Evolutionary conservation across 2,113 vertebrate genomes (phyloP), one percentile per base, ranked within the genome.

Genomic region (Phyllostomus discolor): DNA sequence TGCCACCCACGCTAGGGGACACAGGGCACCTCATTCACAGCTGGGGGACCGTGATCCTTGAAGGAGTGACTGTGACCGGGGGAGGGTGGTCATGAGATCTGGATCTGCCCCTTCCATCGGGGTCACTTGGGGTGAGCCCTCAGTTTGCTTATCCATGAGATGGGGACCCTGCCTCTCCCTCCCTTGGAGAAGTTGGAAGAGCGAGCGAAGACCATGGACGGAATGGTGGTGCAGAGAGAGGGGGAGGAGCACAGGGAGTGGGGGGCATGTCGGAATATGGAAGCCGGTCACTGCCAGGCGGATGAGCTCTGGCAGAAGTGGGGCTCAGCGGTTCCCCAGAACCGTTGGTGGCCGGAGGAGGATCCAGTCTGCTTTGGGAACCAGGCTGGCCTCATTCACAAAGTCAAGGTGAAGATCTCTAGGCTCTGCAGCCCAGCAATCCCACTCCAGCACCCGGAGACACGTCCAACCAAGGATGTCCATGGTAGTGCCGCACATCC

Each of bases 161-260:
- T 22, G 16, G 15, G 48, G 24, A 10, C 22, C 28, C 46, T 57
- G 14, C 22, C 12, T 7, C 14, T 38, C 19, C 69, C 26, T 93
- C 5, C 31, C 3, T 50, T 1, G 31, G 15, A 66, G 35, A n/a
- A 33, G 17, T 35, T 50, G 72, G 62, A 87, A 70, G 52, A 28
- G 38, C 50, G 81, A 64, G 76, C 2, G 50, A 33, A 81, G 82
- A 79, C 80, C 26, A 22, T 1, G 15, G 15, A 38, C 75, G 35
- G 10, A 41, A 83, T 10, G 43, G 33, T 20, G 31, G 15, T n/a
- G 59, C 2, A 35, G 12, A 4, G n/a, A 17, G 28, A 1, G 2
- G 43, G n/a, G 26, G 12, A 46, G 10, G 26, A 2, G 1, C 2
- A 1, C 3, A 10, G 4, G 33, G 54, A 43, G n/a, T 0, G 0